Percentiles rank a stretch among this genome's conserved stretches.
phyloP scores from a whole-genome alignment of 1,140 invertebrate species.

The Sipha flava region DNA sequence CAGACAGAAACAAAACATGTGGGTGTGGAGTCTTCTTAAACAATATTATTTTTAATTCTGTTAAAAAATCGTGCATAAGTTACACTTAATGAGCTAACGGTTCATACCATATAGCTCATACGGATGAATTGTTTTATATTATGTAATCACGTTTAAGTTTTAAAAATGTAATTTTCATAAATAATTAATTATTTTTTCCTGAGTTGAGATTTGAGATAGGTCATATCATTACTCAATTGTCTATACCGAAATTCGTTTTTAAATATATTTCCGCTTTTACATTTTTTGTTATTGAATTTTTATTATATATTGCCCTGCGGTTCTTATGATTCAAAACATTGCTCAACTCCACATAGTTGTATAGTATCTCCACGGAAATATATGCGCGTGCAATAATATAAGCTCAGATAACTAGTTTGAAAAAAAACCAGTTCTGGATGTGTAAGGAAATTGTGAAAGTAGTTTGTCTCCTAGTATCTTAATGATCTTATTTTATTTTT shows the following conservation, averaged over 20 bases:
- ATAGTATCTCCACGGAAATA: not conserved
- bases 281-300: slow-evolving; percentile 12
- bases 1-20: no score
- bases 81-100: no score
- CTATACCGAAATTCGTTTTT: not conserved
- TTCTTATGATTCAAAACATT: not conserved
- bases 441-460: slow-evolving; percentile 28
- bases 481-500: not conserved
- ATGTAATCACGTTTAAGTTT: no score
- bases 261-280: not conserved
- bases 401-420: not conserved
- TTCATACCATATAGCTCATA: no score
- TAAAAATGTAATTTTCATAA: no score
- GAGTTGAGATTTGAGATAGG: not conserved
- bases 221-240: not conserved
- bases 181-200: not conserved
- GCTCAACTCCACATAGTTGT: not conserved
- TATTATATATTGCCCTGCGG: not conserved
- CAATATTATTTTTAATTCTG: not conserved
- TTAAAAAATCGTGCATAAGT: not conserved
- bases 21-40: not conserved
- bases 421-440: not conserved
- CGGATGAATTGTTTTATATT: no score
- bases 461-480: not conserved
- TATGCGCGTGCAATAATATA: not conserved